Evolutionary conservation across 1,140 invertebrate genomes (phyloP).

Genomic region (Leptinotarsa defecta): DNA sequence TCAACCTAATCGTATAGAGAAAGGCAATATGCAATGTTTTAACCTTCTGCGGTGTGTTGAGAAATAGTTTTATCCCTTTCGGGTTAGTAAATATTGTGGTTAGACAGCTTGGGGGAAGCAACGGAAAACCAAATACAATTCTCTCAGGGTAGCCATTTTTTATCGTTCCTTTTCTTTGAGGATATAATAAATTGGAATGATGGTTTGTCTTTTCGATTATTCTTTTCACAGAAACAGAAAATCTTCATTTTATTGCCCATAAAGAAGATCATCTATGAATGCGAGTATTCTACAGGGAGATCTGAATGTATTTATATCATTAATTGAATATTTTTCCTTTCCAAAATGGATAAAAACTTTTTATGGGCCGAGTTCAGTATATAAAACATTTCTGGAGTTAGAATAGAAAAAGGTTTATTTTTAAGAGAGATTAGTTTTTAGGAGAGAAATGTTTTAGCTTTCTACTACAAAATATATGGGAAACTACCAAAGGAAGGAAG

Average conservation of each 20-base stretch:
- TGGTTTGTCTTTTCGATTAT: conserved; percentile 31
- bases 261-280: neutral
- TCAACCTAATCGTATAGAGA: conserved; percentile 8
- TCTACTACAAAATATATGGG: too few species aligned
- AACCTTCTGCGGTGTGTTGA: conserved; percentile 27
- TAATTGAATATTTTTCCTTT: too few species aligned
- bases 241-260: neutral
- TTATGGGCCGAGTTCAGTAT: too few species aligned
- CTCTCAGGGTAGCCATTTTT: conserved; percentile 30
- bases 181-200: conserved; percentile 34
- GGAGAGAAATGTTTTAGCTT: too few species aligned
- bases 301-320: neutral
- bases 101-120: conserved; percentile 30
- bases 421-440: too few species aligned
- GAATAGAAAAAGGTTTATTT: too few species aligned
- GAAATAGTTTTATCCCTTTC: conserved; percentile 33
- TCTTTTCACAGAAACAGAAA: conserved; percentile 17
- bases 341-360: too few species aligned
- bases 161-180: conserved; percentile 31
- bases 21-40: conserved; percentile 34
- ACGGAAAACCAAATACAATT: conserved; percentile 34
- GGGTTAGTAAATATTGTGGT: conserved; percentile 40
- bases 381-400: too few species aligned
- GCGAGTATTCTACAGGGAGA: neutral
- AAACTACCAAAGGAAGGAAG: too few species aligned